Percentiles rank a stretch among this genome's conserved stretches.
These are phyloP conservation scores for Cheilosia variabilis DNA, from an alignment of 2,888 invertebrate genomes.

Conservation along the genomic window DNA sequence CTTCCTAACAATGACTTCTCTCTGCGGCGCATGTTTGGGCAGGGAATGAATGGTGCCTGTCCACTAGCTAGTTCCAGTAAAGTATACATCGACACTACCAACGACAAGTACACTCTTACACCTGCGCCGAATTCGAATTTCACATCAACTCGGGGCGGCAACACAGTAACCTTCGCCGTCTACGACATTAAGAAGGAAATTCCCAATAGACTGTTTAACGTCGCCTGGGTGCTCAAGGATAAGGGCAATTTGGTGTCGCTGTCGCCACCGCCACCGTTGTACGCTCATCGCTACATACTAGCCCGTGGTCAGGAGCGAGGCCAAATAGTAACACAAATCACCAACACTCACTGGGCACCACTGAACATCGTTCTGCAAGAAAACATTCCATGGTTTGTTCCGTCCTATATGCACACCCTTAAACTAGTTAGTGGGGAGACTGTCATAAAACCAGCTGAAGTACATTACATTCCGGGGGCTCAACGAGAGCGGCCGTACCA, in stretches of 20 bases:
- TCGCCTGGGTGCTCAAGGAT: constrained; percentile 85
- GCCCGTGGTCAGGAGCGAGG: constrained; percentile 97
- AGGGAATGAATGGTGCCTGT: constrained; percentile 92
- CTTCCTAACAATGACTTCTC: constrained; percentile 91
- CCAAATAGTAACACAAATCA: constrained; percentile 93
- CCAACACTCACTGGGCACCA: constrained; percentile 90
- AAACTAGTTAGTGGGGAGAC: constrained; percentile 74
- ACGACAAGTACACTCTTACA: constrained; percentile 86
- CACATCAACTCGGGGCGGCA: constrained; percentile 88
- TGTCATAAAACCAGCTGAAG: constrained; percentile 84
- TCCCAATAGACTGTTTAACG: constrained; percentile 87
- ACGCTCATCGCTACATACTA: constrained; percentile 91
- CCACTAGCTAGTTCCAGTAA: constrained; percentile 91
- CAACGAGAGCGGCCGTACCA: constrained; percentile 94
- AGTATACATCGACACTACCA: constrained; percentile 92
- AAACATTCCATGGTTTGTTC: constrained; percentile 95
- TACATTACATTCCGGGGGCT: constrained; percentile 90
- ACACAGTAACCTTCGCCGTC: constrained; percentile 87
- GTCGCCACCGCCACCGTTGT: constrained; percentile 88
- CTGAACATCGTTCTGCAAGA: constrained; percentile 93
- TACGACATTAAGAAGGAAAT: constrained; percentile 87
- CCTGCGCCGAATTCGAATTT: constrained; percentile 87
- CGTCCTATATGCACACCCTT: constrained; percentile 95
- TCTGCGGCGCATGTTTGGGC: constrained; percentile 93
- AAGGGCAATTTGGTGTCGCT: constrained; percentile 83